Evolutionary conservation across 2,797 vertebrate species (phyloP), one percentile per base, ranked within the genome.

Genomic region (Cuniculus paca): DNA sequence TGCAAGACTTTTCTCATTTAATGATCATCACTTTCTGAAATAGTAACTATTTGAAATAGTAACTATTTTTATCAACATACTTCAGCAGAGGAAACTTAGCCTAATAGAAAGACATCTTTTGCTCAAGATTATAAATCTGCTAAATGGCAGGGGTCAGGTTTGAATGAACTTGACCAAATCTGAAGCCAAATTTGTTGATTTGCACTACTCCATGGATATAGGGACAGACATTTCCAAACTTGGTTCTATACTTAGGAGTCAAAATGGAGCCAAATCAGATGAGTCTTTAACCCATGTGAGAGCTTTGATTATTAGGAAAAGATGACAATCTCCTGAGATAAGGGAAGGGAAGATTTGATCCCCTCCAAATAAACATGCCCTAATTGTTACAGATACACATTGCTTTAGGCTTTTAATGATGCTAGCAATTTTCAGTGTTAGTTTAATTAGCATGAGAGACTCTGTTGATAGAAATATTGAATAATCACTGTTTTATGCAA

Each of bases 371-470:
- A 61, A 95, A 96, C 50, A 83, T 85, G 42, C 94, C 75, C 65
- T 97, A 96, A 83, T 86, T 96, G 78, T 91, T 97, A 91, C 90
- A 94, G 88, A 89, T 95, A 96, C 52, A 84, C 52, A 94, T 72
- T 34, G 34, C 81, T 95, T 95, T 92, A 82, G 90, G 96, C 88
- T 91, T 93, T 97, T 96, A 94, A 96, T 92, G 93, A 91, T 89
- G 74, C 88, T 97, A 94, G 96, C 86, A 81, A 85, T 95, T 97
- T 95, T 83, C 78, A 84, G 78, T 92, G 90, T 96, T 97, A 95
- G 97, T 97, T 97, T 97, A 97, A 97, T 97, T 97, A 97, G 95
- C 95, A 87, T 86, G 90, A 96, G 86, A 91, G 72, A 96, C 82
- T 81, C 90, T 61, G 92, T 95, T 95, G 88, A 70, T 95, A 88